Evolutionary conservation across 2,113 vertebrate genomes (phyloP), one percentile per base, ranked within the genome.

Genomic region (Dendropsophus ebraccatus): DNA sequence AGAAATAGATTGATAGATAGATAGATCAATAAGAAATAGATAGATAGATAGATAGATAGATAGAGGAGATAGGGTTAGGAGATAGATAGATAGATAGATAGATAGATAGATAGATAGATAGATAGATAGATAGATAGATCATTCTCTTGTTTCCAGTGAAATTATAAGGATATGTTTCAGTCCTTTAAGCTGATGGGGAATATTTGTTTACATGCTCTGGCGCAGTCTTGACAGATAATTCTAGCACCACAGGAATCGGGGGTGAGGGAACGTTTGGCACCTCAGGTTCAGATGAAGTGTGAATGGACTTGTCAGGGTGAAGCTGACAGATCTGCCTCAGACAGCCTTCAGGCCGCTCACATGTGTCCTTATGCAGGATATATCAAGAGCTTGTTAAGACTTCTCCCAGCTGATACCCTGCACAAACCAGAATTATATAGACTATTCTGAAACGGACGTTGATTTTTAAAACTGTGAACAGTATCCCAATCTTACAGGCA

Each of bases 171-270:
- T n/a, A n/a, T 47, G 45, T 47, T 47, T 10, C 3, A 2, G 23
- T 25, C 58, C n/a, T 28, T 62, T 62, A 28, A 62, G 17, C 19
- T 2, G 35, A 72, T 19, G 6, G 2, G 12, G 30, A 41, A 37
- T 41, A 41, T 47, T 77, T 56, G 49, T 35, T 21, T 56, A 35
- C 58, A 13, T 4, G 0, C 1, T 23, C 30, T 30, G 16, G 28
- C 49, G 37, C 73, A 3, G 19, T 35, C 75, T 77, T 30, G 75
- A 32, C 50, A 78, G 28, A 78, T 56, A 56, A 32, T n/a, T 78
- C 25, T 21, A 58, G 76, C 50, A 78, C 28, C 28, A 35, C 47
- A 11, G 30, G 28, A 78, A 37, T 56, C 30, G 37, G 52, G 47
- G 28, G 7, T 32, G 74, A 49, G 49, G 32, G 30, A 21, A 54